Percentiles rank a stretch among this genome's conserved stretches.
Evolutionary conservation across 1,140 invertebrate species (phyloP).

Genomic region (Amphibalanus amphitrite): DNA sequence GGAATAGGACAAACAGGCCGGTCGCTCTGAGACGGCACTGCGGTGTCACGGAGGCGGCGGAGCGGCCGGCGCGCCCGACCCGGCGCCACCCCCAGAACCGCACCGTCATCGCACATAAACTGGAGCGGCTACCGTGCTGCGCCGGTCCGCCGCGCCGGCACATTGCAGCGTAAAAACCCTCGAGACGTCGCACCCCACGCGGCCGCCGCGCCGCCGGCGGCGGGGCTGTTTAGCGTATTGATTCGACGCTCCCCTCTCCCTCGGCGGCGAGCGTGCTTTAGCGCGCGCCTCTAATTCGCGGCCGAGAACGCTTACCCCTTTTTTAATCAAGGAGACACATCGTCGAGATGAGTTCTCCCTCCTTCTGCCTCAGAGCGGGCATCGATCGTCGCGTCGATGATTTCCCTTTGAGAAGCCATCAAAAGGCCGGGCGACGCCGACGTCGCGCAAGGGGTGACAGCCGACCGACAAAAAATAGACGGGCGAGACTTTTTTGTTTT

Average conservation of each 20-base stretch:
- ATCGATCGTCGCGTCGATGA: neutral
- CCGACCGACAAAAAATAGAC: neutral
- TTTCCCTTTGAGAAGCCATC: neutral
- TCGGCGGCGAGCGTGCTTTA: neutral
- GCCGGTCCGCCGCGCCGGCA: neutral
- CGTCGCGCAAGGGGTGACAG: neutral
- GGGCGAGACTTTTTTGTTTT: neutral
- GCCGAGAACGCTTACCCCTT: slow-evolving; percentile 1
- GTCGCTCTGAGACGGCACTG: no score
- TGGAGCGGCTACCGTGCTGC: neutral
- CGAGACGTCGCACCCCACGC: neutral
- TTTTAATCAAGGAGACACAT: slow-evolving; percentile 2
- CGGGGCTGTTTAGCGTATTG: neutral
- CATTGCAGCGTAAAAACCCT: no score
- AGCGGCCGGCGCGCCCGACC: no score
- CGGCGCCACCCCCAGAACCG: no score
- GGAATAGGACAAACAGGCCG: neutral
- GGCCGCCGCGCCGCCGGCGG: no score
- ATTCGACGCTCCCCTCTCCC: neutral
- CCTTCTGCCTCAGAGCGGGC: neutral
- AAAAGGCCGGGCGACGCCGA: neutral
- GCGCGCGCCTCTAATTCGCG: neutral
- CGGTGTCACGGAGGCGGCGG: no score
- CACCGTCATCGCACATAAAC: neutral
- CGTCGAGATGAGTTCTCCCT: neutral